These are phyloP conservation scores for Mustelus asterias DNA, from an alignment of 2,113 vertebrate genomes.

Conservation along the genomic window DNA sequence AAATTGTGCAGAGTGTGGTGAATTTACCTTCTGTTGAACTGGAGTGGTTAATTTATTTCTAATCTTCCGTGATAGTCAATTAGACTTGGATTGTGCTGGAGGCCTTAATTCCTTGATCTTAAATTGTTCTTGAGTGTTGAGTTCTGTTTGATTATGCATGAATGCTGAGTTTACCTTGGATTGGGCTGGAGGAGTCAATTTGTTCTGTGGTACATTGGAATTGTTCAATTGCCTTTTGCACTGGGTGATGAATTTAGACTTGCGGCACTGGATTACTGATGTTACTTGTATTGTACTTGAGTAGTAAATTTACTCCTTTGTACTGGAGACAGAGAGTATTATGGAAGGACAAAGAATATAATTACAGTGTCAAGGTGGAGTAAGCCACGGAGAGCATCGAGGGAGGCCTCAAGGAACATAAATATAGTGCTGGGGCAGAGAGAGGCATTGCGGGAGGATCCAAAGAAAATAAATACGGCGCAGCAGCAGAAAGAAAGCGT, in stretches of 20 bases:
- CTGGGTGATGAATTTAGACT: neutral
- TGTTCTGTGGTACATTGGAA: neutral
- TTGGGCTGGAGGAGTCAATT: neutral
- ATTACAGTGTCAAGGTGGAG: too few species aligned
- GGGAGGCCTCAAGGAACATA: too few species aligned
- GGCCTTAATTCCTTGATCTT: too few species aligned
- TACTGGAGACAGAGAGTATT: neutral
- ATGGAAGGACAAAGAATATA: too few species aligned
- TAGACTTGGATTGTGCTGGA: neutral
- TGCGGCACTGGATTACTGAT: neutral
- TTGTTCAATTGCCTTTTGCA: too few species aligned
- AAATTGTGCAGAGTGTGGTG: neutral
- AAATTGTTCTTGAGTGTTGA: neutral
- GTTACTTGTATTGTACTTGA: neutral
- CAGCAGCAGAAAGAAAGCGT: too few species aligned
- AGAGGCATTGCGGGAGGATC: too few species aligned
- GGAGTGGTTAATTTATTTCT: neutral
- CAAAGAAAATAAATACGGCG: too few species aligned
- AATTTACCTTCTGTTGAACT: neutral
- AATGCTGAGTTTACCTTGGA: neutral
- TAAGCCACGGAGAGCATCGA: too few species aligned
- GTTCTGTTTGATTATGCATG: too few species aligned
- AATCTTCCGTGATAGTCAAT: neutral
- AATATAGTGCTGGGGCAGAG: neutral
- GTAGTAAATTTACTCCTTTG: neutral